Evolutionary conservation across 2,113 vertebrate genomes (phyloP).

Genomic region (Rhea americana): DNA sequence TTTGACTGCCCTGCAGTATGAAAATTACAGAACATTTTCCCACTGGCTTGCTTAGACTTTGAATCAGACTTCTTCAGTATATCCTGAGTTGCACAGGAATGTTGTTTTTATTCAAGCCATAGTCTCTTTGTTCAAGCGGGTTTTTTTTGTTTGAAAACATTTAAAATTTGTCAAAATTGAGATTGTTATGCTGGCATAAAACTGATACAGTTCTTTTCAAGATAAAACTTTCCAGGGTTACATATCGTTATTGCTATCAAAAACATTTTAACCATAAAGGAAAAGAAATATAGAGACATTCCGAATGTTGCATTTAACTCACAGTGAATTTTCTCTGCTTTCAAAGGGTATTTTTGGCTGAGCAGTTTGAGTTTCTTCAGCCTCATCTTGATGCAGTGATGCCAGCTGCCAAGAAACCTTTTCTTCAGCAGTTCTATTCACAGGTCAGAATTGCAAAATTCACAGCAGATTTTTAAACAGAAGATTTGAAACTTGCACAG

Average conservation of each 20-base stretch:
- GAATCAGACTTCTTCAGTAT: neutral
- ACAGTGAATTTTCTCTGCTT: slow-evolving; percentile 43
- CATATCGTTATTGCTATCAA: neutral
- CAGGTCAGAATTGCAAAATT: slow-evolving; percentile 81
- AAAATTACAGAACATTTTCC: neutral
- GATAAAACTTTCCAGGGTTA: neutral
- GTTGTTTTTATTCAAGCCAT: neutral
- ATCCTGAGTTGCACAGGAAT: neutral
- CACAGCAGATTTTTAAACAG: neutral
- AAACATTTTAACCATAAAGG: neutral
- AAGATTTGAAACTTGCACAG: neutral
- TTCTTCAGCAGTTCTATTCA: slow-evolving; percentile 98
- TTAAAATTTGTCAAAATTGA: neutral
- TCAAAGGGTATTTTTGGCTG: slow-evolving; percentile 92
- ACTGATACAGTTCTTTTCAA: accelerated
- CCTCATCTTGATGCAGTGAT: slow-evolving; percentile 96
- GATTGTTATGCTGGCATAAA: neutral
- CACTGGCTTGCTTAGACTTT: neutral
- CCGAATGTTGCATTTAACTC: neutral
- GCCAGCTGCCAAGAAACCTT: slow-evolving; percentile 97
- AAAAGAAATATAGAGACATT: neutral
- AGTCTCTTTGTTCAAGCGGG: neutral
- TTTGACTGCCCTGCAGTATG: neutral
- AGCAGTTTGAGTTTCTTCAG: slow-evolving; percentile 97
- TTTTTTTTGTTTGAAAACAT: neutral